phyloP scores from a whole-genome alignment of 1,140 invertebrate genomes.

The Melanaphis sacchari region DNA sequence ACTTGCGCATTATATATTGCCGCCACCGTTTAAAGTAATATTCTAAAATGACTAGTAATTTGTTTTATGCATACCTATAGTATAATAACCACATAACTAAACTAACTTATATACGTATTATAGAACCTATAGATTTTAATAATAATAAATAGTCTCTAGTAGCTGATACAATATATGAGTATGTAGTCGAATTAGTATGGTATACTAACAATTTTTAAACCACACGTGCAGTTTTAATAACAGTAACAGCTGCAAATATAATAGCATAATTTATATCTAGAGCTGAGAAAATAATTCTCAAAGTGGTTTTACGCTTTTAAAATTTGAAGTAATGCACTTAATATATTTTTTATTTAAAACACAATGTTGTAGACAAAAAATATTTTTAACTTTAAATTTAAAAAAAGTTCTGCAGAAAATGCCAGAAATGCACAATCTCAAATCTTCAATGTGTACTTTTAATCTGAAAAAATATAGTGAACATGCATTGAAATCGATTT shows the following conservation, averaged over 20 bases:
- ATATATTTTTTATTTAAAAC: background rate
- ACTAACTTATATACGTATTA: background rate
- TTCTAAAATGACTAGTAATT: background rate
- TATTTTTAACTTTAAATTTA: background rate
- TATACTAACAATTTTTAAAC: background rate
- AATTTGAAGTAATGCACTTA: background rate
- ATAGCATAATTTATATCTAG: background rate
- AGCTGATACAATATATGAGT: background rate
- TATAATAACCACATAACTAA: background rate
- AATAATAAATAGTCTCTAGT: background rate
- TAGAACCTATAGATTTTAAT: background rate
- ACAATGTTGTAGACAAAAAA: too few species aligned
- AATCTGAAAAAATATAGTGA: background rate
- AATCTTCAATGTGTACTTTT: background rate
- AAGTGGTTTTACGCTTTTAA: background rate
- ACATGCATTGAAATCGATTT: background rate
- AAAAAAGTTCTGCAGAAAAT: too few species aligned
- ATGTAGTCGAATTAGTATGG: background rate
- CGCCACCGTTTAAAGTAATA: background rate
- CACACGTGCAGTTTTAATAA: background rate
- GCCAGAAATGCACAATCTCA: background rate
- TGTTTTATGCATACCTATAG: background rate
- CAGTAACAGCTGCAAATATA: background rate
- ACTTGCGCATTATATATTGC: background rate
- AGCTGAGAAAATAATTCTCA: background rate